These are phyloP conservation scores for Stenoptilia bipunctidactyla DNA, from an alignment of 2,888 invertebrate species.

Conservation along the genomic window DNA sequence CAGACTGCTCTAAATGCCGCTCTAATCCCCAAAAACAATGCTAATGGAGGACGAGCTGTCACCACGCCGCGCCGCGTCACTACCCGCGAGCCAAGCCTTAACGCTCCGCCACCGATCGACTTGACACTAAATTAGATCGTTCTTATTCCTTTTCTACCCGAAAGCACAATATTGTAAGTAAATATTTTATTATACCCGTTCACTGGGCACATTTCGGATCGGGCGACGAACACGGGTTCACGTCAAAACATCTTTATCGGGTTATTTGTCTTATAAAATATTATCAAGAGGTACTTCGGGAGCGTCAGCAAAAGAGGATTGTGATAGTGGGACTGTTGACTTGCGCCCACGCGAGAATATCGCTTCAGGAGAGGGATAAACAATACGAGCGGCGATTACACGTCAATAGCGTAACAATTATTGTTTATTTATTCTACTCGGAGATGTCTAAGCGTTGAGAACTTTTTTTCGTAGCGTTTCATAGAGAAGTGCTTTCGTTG, in stretches of 20 bases:
- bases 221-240: conserved; percentile 70
- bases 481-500: conserved; percentile 29
- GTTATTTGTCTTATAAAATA: conserved; percentile 72
- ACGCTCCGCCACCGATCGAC: conserved; percentile 64
- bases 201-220: conserved; percentile 68
- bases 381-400: conserved; percentile 66
- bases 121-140: conserved; percentile 61
- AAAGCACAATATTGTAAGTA: conserved; percentile 60
- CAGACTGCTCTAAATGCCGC: conserved; percentile 45
- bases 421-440: conserved; percentile 59
- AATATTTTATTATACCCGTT: conserved; percentile 66
- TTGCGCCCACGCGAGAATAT: conserved; percentile 47
- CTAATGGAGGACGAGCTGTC: conserved; percentile 66
- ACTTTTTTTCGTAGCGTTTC: conserved; percentile 40
- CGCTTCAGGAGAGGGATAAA: conserved; percentile 60
- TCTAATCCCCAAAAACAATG: conserved; percentile 70
- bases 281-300: conserved; percentile 67
- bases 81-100: conserved; percentile 36
- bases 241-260: conserved; percentile 72
- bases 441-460: conserved; percentile 34
- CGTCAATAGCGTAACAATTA: conserved; percentile 58
- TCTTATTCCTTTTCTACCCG: conserved; percentile 51
- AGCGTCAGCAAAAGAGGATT: conserved; percentile 68
- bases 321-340: conserved; percentile 63
- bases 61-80: conserved; percentile 56